phyloP scores from a whole-genome alignment of 2,113 vertebrate species.

The Tapirus terrestris region DNA sequence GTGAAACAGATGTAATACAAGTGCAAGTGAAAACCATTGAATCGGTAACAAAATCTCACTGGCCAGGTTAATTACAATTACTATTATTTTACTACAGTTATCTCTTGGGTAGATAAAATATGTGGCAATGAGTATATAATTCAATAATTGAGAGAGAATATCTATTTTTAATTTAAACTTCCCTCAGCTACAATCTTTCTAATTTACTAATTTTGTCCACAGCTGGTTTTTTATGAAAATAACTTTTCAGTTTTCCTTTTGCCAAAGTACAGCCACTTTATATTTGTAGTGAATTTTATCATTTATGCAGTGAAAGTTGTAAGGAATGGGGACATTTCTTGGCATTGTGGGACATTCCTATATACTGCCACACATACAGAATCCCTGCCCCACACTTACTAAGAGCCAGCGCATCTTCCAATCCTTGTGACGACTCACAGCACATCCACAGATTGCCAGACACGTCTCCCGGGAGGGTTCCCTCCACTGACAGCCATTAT shows the following conservation, averaged over 20 bases:
- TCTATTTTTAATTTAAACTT: too few relatives aligned
- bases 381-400: too few relatives aligned
- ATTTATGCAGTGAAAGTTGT: neutral
- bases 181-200: neutral
- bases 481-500: neutral
- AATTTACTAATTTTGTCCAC: neutral
- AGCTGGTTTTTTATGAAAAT: neutral
- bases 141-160: too few relatives aligned
- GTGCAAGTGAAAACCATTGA: neutral
- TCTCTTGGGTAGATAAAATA: neutral
- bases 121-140: neutral
- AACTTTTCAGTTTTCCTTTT: neutral
- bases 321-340: too few relatives aligned
- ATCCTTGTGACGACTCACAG: neutral
- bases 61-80: neutral
- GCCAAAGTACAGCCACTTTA: neutral
- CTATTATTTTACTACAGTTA: neutral
- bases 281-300: neutral
- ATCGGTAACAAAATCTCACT: neutral
- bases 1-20: neutral
- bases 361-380: neutral
- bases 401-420: neutral
- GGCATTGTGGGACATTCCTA: neutral
- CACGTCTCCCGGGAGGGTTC: neutral
- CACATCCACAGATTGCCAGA: neutral